These are phyloP conservation scores for Bolborhynchus lineola DNA, from an alignment of 2,113 vertebrate genomes.

Conservation along the genomic window DNA sequence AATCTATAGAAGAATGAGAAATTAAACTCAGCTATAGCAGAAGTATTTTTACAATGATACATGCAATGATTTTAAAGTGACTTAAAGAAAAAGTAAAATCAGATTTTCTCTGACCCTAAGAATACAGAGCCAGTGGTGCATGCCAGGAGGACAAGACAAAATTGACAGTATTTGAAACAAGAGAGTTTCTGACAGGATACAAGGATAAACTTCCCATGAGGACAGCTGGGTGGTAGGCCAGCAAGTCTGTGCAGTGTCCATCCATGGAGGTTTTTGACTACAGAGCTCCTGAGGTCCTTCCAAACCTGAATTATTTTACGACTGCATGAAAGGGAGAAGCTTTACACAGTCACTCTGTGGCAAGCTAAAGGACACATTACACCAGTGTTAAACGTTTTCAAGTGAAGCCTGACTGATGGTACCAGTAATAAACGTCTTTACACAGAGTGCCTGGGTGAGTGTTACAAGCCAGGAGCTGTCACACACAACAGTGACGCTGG, in stretches of 20 bases:
- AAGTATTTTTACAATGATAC: background rate
- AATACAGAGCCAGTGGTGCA: fast-evolving
- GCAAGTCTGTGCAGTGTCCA: fast-evolving
- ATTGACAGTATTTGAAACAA: background rate
- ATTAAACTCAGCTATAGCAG: background rate
- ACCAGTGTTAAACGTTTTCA: background rate
- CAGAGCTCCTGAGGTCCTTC: background rate
- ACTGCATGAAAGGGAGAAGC: background rate
- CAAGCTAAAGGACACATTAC: background rate
- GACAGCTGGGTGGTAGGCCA: background rate
- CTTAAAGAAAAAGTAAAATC: background rate
- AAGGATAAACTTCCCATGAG: background rate
- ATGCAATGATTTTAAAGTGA: background rate
- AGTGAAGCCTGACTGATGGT: background rate
- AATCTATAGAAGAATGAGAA: background rate
- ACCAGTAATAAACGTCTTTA: background rate
- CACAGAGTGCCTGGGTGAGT: background rate
- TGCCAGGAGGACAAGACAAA: background rate
- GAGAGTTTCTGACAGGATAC: background rate
- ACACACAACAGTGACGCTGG: background rate
- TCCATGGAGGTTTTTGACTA: fast-evolving
- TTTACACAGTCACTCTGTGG: background rate
- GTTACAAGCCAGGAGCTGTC: background rate
- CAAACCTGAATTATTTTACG: background rate
- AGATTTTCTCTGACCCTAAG: background rate